Percentiles rank a stretch among this genome's conserved stretches.
These are phyloP conservation scores for Benitochromis conjunctus DNA, from an alignment of 2,113 vertebrate genomes.

Conservation along the genomic window DNA sequence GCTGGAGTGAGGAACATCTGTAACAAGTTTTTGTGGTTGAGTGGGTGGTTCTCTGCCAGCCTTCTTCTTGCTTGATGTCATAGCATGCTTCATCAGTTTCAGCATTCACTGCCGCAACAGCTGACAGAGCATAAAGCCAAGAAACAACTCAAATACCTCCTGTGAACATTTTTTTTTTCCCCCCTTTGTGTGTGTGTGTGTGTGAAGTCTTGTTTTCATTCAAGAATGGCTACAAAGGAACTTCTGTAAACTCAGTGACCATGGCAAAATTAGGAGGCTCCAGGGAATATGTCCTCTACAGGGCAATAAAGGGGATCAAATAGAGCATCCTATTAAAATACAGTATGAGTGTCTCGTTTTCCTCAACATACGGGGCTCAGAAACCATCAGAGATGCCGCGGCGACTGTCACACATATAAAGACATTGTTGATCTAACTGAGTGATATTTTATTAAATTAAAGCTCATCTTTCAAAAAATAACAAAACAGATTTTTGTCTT, in stretches of 20 bases:
- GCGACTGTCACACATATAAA: not conserved
- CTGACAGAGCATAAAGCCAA: conserved; percentile 9
- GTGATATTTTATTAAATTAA: not conserved
- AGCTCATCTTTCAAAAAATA: not conserved
- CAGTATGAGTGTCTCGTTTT: not conserved
- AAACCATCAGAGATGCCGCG: not conserved
- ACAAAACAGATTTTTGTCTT: not conserved
- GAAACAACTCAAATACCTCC: not conserved
- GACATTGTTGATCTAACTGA: not conserved
- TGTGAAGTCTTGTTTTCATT: not conserved
- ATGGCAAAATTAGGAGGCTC: not conserved
- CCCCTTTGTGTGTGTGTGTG: not conserved
- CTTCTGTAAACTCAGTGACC: not conserved
- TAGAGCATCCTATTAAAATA: not conserved
- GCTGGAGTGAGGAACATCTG: conserved; percentile 9
- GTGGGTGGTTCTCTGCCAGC: not conserved
- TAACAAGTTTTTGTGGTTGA: not conserved
- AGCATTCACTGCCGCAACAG: conserved; percentile 23
- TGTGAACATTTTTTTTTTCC: not conserved
- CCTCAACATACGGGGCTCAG: not conserved
- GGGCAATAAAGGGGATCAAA: not conserved
- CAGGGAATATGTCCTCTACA: not conserved
- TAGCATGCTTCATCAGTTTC: conserved; percentile 1
- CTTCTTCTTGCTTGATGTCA: conserved; percentile 24
- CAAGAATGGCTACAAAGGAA: not conserved